Conservation (phyloP, 2,113 vertebrate species). For the Maccullochella peelii region DNA sequence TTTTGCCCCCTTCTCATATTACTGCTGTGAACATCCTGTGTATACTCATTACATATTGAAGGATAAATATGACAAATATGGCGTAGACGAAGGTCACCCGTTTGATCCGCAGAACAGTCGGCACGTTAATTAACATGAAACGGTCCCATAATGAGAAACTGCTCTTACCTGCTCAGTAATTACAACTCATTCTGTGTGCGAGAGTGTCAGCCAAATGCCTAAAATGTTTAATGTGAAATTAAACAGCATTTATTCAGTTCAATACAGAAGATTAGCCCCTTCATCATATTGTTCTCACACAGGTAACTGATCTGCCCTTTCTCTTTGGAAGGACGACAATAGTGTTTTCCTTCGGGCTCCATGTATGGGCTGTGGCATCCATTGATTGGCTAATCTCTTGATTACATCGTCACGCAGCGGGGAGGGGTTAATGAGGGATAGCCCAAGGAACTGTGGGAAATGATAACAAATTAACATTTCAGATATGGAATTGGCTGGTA, state of each 20-base stretch:
- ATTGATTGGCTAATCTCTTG: slow-evolving; percentile 73
- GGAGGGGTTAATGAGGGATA: slow-evolving; percentile 81
- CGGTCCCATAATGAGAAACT: slow-evolving; percentile 19
- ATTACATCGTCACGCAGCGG: slow-evolving; percentile 73
- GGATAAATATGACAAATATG: slow-evolving; percentile 37
- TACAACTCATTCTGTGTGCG: slow-evolving; percentile 35
- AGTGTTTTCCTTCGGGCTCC: slow-evolving; percentile 39
- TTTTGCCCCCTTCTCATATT: background rate
- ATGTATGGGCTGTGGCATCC: slow-evolving; percentile 28
- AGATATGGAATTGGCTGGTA: slow-evolving; percentile 81
- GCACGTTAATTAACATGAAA: slow-evolving; percentile 53
- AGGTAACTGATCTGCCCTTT: slow-evolving; percentile 54
- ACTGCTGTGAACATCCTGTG: background rate
- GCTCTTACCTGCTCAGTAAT: slow-evolving; percentile 55
- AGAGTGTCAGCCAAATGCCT: slow-evolving; percentile 23
- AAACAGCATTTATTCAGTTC: slow-evolving; percentile 45
- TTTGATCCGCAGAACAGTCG: slow-evolving; percentile 20
- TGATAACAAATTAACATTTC: slow-evolving; percentile 84
- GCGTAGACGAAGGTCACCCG: slow-evolving; percentile 37
- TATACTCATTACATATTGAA: background rate
- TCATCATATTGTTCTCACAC: slow-evolving; percentile 51
- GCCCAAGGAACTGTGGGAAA: slow-evolving; percentile 81
- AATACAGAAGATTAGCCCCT: slow-evolving; percentile 37
- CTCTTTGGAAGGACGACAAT: slow-evolving; percentile 15
- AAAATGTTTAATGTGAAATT: slow-evolving; percentile 52